A percentile compares a stretch with the other conserved stretches of the same genome.
Conservation (phyloP, 1,140 invertebrate species). For the Calycopis cecrops region DNA sequence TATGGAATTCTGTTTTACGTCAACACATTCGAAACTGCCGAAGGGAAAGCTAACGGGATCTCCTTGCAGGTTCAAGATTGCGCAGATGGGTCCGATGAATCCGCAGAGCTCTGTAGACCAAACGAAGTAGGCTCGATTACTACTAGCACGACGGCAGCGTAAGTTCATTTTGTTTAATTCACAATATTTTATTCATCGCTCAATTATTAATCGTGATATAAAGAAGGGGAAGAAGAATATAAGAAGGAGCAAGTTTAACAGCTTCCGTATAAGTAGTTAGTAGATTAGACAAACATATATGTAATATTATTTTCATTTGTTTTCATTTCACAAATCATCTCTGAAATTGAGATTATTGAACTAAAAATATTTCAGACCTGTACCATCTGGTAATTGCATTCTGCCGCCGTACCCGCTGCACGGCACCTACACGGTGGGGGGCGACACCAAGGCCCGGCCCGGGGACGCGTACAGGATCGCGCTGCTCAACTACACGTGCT, state of each 20-base stretch:
- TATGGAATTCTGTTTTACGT: not conserved
- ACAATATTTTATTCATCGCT: no score
- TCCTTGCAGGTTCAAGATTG: slow-evolving; percentile 67
- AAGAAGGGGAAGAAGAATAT: no score
- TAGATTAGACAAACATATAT: no score
- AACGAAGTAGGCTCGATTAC: slow-evolving; percentile 10
- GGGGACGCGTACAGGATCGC: slow-evolving; percentile 25
- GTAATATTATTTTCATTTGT: not conserved
- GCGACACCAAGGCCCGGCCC: slow-evolving; percentile 20
- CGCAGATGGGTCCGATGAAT: slow-evolving; percentile 79
- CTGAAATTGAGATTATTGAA: no score
- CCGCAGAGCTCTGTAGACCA: slow-evolving; percentile 45
- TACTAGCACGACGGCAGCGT: slow-evolving; percentile 13
- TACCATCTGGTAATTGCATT: slow-evolving; percentile 27
- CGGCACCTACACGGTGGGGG: slow-evolving; percentile 30
- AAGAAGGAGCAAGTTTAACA: no score
- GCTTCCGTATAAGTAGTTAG: no score
- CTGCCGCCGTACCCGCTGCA: slow-evolving; percentile 36
- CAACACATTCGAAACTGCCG: no score
- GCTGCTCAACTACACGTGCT: slow-evolving; percentile 34
- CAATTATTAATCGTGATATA: no score
- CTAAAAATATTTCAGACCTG: slow-evolving; percentile 16
- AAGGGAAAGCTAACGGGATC: slow-evolving; percentile 5
- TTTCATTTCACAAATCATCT: no score
- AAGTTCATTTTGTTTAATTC: slow-evolving; percentile 8